phyloP scores from a whole-genome alignment of 2,888 invertebrate genomes.

The Stenolophus ochropezus region DNA sequence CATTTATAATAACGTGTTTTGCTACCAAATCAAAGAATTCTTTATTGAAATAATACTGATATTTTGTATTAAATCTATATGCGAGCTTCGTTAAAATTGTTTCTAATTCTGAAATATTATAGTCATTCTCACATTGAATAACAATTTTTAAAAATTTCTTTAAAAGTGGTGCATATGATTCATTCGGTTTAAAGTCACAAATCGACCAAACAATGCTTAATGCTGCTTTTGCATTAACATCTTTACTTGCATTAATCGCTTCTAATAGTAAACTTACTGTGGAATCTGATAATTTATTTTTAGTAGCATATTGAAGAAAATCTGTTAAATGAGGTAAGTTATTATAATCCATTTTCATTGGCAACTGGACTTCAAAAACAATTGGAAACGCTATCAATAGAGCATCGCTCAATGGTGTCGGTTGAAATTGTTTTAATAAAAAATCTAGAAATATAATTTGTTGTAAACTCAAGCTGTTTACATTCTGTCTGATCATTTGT shows the following conservation, averaged over 20 bases:
- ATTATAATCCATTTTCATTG: constrained; percentile 76
- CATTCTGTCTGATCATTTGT: constrained; percentile 77
- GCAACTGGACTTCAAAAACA: constrained; percentile 80
- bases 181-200: constrained; percentile 73
- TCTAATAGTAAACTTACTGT: constrained; percentile 76
- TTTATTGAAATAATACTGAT: constrained; percentile 78
- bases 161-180: constrained; percentile 74
- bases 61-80: constrained; percentile 72
- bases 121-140: constrained; percentile 71
- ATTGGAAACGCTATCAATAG: constrained; percentile 80
- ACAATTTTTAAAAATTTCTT: constrained; percentile 75
- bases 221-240: constrained; percentile 72
- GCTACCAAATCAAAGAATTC: constrained; percentile 77
- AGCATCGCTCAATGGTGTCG: constrained; percentile 79
- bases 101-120: constrained; percentile 74
- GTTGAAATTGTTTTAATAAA: constrained; percentile 74
- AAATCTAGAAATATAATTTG: constrained; percentile 80
- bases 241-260: constrained; percentile 73
- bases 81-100: constrained; percentile 74
- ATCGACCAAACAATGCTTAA: constrained; percentile 77
- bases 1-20: constrained; percentile 74
- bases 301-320: constrained; percentile 75
- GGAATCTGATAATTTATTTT: constrained; percentile 74
- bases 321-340: constrained; percentile 75
- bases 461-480: constrained; percentile 77